Evolutionary conservation across 2,888 invertebrate genomes (phyloP), one percentile per base, ranked within the genome.

Genomic region (Drosophila leonis): DNA sequence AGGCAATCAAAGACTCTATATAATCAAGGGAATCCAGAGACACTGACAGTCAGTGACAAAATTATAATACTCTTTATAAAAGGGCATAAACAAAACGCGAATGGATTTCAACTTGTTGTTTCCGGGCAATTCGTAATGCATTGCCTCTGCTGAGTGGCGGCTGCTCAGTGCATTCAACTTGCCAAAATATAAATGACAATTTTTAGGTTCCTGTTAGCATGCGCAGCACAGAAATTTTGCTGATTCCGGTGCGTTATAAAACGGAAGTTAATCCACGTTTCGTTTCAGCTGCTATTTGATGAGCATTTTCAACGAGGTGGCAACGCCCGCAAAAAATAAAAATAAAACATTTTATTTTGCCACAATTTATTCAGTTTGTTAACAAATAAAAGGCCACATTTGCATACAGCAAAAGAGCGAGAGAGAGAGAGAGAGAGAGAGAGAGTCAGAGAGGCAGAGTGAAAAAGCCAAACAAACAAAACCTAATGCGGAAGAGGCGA

Each of bases 331-430:
- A 39, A 52, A 75, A 75, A 69, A 55, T 52, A 41, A 44, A 56
- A n/a, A 69, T 71, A 63, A 65, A 65, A 61, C 49, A 39, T 56
- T 75, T 76, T 73, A 68, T 86, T 86, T 83, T 83, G 79, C 81
- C 76, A 84, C 75, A 83, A 83, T 74, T 69, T 72, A 86, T 72
- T 56, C 76, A 74, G 73, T 88, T 83, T 75, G 72, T 67, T 65
- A 83, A 83, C 83, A 74, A 73, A 83, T 73, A 80, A 83, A 62
- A 71, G 37, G 8, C 13, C 29, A 64, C 64, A 80, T 88, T 88
- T 82, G 65, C 78, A 84, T 87, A 74, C 42, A 49, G 44, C 41
- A 31, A 61, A 27, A 20, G 31, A 42, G 42, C 2, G 15, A 18
- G 6, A 9, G 20, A 24, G n/a, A 37, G 33, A 37, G 10, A 41